These are phyloP conservation scores for Tenualosa thibaudeaui DNA, from an alignment of 2,797 vertebrate genomes.

Conservation along the genomic window DNA sequence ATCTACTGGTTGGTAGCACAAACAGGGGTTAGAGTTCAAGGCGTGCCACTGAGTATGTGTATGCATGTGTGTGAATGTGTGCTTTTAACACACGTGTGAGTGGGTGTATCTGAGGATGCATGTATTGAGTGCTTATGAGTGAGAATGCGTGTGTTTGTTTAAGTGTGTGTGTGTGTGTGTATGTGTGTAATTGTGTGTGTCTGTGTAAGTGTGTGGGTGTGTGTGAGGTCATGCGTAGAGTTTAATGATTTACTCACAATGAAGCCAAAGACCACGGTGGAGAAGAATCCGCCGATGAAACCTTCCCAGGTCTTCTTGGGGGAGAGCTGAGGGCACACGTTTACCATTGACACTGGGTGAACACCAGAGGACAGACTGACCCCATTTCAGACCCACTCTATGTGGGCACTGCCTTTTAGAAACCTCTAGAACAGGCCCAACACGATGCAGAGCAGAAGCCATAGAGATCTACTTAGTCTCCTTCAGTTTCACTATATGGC, in stretches of 20 bases:
- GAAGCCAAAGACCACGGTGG: slow-evolving; percentile 91
- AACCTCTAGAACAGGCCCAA: neutral
- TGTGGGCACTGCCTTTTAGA: neutral
- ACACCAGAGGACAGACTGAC: slow-evolving; percentile 1
- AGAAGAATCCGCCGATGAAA: slow-evolving; percentile 94
- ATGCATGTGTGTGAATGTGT: neutral
- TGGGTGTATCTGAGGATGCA: neutral
- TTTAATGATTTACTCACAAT: slow-evolving; percentile 74
- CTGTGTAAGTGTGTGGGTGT: neutral
- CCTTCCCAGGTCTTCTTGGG: slow-evolving; percentile 99
- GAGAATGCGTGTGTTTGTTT: neutral
- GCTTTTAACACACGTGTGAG: neutral
- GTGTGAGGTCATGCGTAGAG: neutral
- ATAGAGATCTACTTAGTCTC: neutral
- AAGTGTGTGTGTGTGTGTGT: neutral
- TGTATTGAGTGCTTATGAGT: neutral
- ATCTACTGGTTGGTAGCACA: neutral
- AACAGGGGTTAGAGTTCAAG: neutral
- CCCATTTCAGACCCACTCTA: neutral
- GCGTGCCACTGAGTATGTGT: neutral
- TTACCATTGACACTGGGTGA: neutral
- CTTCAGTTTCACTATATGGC: neutral
- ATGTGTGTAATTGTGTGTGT: neutral
- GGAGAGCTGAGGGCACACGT: slow-evolving; percentile 79
- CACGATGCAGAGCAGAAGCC: too few relatives aligned